Percentiles rank a stretch among this genome's conserved stretches.
phyloP scores from a whole-genome alignment of 2,888 invertebrate genomes.

The Lottia scabra region DNA sequence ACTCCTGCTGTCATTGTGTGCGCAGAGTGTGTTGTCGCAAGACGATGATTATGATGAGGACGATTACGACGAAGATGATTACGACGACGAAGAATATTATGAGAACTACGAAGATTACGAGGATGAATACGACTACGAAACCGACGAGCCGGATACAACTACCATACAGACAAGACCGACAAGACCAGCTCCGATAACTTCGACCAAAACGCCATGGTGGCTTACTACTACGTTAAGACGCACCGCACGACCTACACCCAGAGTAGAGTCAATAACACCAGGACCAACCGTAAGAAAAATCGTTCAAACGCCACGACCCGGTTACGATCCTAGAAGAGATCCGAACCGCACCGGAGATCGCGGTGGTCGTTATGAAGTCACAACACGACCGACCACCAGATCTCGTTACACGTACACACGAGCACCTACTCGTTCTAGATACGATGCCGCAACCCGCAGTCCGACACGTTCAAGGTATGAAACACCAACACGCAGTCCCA shows the following conservation, averaged over 20 bases:
- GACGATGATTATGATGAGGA: background rate
- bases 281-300: background rate
- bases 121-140: background rate
- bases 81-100: background rate
- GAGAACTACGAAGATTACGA: background rate
- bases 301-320: background rate
- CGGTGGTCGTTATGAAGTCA: background rate
- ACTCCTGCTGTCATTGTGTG: background rate
- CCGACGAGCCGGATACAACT: background rate
- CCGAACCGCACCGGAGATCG: background rate
- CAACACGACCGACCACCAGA: background rate
- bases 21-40: background rate
- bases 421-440: background rate
- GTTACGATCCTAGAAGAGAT: background rate
- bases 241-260: background rate
- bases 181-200: background rate
- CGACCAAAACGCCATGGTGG: background rate
- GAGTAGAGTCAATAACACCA: background rate
- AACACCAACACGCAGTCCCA: background rate
- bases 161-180: background rate
- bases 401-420: background rate
- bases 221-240: background rate
- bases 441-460: background rate
- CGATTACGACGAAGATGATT: background rate
- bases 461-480: background rate